A percentile compares a stretch with the other conserved stretches of the same genome.
These are phyloP conservation scores for Drosophila stalkeri DNA, from an alignment of 2,888 invertebrate genomes.

Conservation along the genomic window DNA sequence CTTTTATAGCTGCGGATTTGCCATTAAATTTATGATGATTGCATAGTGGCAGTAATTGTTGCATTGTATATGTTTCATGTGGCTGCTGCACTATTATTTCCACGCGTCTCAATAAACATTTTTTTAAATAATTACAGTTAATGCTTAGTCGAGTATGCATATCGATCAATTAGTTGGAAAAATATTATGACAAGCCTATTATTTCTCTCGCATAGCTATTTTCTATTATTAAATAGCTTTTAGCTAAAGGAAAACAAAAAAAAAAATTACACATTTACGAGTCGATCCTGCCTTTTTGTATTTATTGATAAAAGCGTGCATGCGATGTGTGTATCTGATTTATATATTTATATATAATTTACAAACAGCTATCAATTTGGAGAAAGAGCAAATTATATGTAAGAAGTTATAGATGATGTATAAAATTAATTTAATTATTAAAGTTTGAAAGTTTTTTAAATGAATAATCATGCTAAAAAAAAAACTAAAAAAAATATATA, in stretches of 20 bases:
- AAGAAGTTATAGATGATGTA: not conserved
- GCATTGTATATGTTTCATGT: not conserved
- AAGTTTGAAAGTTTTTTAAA: too few species aligned
- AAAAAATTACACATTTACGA: not conserved
- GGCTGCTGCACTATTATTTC: not conserved
- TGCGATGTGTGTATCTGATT: not conserved
- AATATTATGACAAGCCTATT: not conserved
- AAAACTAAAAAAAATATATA: too few species aligned
- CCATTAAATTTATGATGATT: constrained; percentile 45
- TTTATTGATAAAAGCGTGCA: not conserved
- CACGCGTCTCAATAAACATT: constrained; percentile 8
- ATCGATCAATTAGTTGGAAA: constrained; percentile 4
- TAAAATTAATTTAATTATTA: too few species aligned
- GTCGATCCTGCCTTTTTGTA: not conserved
- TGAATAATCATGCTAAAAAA: too few species aligned
- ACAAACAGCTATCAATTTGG: not conserved
- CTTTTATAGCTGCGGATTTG: constrained; percentile 42
- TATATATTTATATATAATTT: not conserved
- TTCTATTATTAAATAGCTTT: constrained; percentile 5
- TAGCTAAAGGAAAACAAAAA: not conserved
- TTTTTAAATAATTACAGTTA: constrained; percentile 10
- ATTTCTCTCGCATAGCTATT: not conserved
- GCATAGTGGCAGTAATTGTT: constrained; percentile 9
- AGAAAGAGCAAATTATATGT: not conserved
- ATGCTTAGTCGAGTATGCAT: constrained; percentile 16